phyloP scores from a whole-genome alignment of 2,888 invertebrate species.

The Cancer borealis region DNA sequence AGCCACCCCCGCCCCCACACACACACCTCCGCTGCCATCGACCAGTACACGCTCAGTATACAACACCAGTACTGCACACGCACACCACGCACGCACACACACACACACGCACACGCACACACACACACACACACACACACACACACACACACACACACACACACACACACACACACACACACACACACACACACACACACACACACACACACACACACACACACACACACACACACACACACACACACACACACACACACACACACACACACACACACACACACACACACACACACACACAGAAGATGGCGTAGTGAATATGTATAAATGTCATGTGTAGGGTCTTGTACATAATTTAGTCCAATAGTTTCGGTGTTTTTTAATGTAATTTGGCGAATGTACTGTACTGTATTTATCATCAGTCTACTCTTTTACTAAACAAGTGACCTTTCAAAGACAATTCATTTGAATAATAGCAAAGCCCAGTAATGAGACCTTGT shows the following conservation, averaged over 20 bases:
- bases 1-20: background rate
- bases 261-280: background rate
- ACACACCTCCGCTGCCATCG: slow-evolving; percentile 9
- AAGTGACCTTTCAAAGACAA: background rate
- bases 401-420: background rate
- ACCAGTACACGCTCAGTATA: background rate
- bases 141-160: background rate
- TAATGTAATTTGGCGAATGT: background rate
- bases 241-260: background rate
- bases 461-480: background rate
- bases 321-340: background rate
- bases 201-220: background rate
- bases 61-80: background rate
- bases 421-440: background rate
- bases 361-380: background rate
- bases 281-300: background rate
- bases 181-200: background rate
- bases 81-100: too few relatives aligned
- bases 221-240: background rate
- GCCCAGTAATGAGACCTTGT: background rate
- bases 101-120: background rate
- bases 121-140: background rate
- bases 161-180: slow-evolving; percentile 4
- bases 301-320: background rate
- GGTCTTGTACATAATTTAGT: background rate